Evolutionary conservation across 2,888 invertebrate genomes (phyloP).

Genomic region (Sipha maydis): DNA sequence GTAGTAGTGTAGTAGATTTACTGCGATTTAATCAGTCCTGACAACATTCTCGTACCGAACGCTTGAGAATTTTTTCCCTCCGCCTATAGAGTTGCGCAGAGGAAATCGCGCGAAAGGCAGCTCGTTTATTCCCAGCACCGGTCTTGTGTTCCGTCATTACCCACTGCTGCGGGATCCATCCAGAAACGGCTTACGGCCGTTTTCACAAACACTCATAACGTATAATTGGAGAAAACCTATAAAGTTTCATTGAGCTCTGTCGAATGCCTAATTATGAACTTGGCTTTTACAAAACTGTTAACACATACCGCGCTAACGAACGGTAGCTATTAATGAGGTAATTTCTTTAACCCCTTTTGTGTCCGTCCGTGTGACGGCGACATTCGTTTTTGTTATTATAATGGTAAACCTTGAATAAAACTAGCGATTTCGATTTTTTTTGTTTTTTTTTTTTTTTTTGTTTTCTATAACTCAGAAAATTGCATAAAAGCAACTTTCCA

Average conservation of each 20-base stretch:
- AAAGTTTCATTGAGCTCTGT: conserved; percentile 24
- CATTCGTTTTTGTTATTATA: neutral
- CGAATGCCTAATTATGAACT: conserved; percentile 1
- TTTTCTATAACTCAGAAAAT: neutral
- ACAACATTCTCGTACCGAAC: too few relatives aligned
- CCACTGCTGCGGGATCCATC: neutral
- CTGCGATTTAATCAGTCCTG: too few relatives aligned
- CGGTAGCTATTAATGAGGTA: conserved; percentile 28
- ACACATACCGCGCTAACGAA: conserved; percentile 45
- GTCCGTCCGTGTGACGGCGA: neutral
- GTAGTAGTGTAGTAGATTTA: too few relatives aligned
- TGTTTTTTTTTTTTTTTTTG: too few relatives aligned
- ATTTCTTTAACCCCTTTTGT: conserved; percentile 29
- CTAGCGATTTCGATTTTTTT: neutral
- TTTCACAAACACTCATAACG: neutral
- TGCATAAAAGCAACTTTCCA: neutral
- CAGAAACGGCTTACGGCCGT: neutral
- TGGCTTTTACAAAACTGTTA: neutral
- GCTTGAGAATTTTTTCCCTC: neutral
- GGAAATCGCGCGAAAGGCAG: neutral
- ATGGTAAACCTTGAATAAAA: neutral
- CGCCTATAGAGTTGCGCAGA: neutral
- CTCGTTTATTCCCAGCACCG: neutral
- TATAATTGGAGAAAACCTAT: conserved; percentile 3
- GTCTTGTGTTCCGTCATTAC: neutral